A percentile compares a stretch with the other conserved stretches of the same genome.
Conservation (phyloP, 2,113 vertebrate species). For the Pedionomus torquatus region DNA sequence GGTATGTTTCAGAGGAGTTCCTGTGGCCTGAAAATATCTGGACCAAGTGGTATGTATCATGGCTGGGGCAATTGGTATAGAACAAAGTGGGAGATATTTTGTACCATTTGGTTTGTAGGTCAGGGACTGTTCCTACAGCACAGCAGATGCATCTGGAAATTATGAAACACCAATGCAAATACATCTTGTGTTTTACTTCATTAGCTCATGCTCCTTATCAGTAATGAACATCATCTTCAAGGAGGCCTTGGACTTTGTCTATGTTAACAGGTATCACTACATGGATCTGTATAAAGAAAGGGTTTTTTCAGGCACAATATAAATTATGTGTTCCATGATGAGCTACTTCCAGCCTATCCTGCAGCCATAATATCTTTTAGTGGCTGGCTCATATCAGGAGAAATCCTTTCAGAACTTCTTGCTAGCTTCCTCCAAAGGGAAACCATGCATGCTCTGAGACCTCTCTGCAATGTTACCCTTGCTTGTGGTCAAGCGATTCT, state of each 20-base stretch:
- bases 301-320: neutral
- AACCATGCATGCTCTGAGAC: neutral
- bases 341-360: neutral
- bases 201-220: neutral
- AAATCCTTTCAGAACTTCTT: neutral
- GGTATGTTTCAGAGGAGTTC: neutral
- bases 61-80: neutral
- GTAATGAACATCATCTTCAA: neutral
- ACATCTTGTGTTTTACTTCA: neutral
- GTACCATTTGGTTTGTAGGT: neutral
- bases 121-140: neutral
- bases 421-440: neutral
- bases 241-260: neutral
- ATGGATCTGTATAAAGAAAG: neutral
- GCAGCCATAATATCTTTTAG: neutral
- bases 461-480: neutral
- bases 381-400: neutral
- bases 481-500: neutral
- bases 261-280: neutral
- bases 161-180: neutral
- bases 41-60: neutral
- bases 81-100: neutral
- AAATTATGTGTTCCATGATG: accelerated
- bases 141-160: neutral
- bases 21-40: neutral